Evolutionary conservation across 2,888 invertebrate species (phyloP), one percentile per base, ranked within the genome.

Genomic region (Drosophila recens): DNA sequence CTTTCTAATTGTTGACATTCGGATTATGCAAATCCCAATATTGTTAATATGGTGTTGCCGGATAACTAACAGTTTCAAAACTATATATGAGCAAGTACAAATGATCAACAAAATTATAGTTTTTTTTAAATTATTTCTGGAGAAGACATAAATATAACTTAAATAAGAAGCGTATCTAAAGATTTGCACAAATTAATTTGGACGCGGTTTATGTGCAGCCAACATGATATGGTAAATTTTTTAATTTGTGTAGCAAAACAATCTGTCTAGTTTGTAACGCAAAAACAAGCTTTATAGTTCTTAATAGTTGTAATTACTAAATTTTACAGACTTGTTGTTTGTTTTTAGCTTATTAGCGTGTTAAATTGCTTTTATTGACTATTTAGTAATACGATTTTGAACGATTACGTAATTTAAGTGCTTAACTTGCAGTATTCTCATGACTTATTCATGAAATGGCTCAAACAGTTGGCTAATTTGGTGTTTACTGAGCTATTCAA

Each of bases 381-480:
- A 11, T 64, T 46, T 57, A 45, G 59, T 52, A 70, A 36, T 46
- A 23, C 38, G 36, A 51, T 33, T 45, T 57, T 45, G 40, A 34
- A 3, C 49, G 53, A 11, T 72, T 67, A 53, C 63, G 68, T 68
- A 64, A 67, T 46, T 74, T 34, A 17, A 36, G 53, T 49, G 49
- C 45, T 48, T 65, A 65, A 66, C 20, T 23, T 43, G 62, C 46
- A 51, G 51, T 72, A 52, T 59, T 63, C 68, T 72, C 68, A 54
- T 73, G 77, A 68, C 77, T 72, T 61, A 76, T 76, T 53, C 77
- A 75, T 58, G 65, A 58, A 36, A 34, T 38, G 56, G 45, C 52
- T 48, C 49, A 48, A 57, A 58, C 30, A 53, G 49, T 65, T 53
- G 45, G 56, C 56, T 64, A 67, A 72, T 75, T 76, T 76, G 43